phyloP scores from a whole-genome alignment of 1,140 invertebrate species.

The Brachionus plicatilis region DNA sequence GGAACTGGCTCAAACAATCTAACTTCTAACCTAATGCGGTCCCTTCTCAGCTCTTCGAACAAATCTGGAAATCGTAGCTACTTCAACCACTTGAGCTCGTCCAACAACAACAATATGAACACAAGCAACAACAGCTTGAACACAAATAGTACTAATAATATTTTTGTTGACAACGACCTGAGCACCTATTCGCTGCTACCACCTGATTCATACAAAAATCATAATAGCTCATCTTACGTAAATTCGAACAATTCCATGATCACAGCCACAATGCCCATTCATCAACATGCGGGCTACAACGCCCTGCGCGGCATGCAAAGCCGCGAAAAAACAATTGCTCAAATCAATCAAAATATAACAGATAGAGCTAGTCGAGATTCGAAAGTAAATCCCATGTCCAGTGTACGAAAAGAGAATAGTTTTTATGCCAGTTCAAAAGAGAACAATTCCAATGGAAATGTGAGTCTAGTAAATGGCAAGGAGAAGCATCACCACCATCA shows the following conservation, averaged over 20 bases:
- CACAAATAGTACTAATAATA: slow-evolving; percentile 21
- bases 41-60: slow-evolving; percentile 11
- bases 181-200: slow-evolving; percentile 24
- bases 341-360: neutral
- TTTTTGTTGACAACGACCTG: slow-evolving; percentile 34
- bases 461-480: neutral
- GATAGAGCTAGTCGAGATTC: slow-evolving; percentile 17
- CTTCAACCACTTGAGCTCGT: slow-evolving; percentile 29
- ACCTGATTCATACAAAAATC: slow-evolving; percentile 31
- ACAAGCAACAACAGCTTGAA: slow-evolving; percentile 26
- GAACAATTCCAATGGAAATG: slow-evolving; percentile 4
- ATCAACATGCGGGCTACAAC: neutral
- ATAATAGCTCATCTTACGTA: neutral
- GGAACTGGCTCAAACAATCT: neutral
- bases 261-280: neutral
- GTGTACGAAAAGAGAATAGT: slow-evolving; percentile 22
- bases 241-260: neutral
- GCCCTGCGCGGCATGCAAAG: neutral
- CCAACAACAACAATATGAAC: slow-evolving; percentile 8
- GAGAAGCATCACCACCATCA: neutral
- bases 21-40: slow-evolving; percentile 34
- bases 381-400: neutral
- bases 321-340: slow-evolving; percentile 20
- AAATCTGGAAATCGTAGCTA: slow-evolving; percentile 36
- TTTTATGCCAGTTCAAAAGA: slow-evolving; percentile 23